These are phyloP conservation scores for Sardina pilchardus DNA, from an alignment of 2,113 vertebrate species.

Conservation along the genomic window DNA sequence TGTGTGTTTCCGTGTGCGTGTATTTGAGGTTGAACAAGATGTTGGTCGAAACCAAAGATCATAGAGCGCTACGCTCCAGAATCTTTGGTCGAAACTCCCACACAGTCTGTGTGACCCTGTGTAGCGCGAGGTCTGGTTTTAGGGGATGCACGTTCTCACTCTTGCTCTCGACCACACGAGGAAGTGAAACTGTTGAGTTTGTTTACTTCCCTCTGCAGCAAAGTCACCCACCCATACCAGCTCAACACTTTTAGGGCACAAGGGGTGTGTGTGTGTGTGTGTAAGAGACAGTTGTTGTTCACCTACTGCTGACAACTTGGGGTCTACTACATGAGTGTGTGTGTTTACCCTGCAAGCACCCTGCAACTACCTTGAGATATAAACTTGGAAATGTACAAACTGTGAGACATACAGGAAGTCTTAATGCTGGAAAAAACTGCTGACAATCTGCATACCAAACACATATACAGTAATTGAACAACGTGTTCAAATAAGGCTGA, in stretches of 20 bases:
- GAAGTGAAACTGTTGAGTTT: constrained; percentile 48
- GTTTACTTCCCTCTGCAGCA: background rate
- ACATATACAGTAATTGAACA: background rate
- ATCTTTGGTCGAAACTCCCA: constrained; percentile 24
- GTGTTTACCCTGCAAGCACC: background rate
- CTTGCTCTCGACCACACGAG: constrained; percentile 37
- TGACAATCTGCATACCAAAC: background rate
- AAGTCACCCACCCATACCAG: background rate
- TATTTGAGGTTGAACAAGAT: background rate
- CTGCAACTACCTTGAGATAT: background rate
- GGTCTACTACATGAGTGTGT: background rate
- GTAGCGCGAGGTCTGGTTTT: constrained; percentile 24
- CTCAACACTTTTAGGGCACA: background rate
- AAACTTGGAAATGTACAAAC: background rate
- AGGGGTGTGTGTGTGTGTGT: background rate
- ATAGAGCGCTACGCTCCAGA: too few species aligned
- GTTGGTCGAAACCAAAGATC: constrained; percentile 32
- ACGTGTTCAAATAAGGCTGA: background rate
- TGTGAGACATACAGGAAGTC: background rate
- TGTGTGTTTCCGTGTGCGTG: background rate
- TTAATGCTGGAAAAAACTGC: background rate
- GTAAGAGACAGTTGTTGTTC: background rate
- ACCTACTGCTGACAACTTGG: background rate
- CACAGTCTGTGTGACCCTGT: background rate
- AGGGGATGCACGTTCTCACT: background rate